Evolutionary conservation across 2,797 vertebrate genomes (phyloP).

Genomic region (Melanotaenia pygmaea): DNA sequence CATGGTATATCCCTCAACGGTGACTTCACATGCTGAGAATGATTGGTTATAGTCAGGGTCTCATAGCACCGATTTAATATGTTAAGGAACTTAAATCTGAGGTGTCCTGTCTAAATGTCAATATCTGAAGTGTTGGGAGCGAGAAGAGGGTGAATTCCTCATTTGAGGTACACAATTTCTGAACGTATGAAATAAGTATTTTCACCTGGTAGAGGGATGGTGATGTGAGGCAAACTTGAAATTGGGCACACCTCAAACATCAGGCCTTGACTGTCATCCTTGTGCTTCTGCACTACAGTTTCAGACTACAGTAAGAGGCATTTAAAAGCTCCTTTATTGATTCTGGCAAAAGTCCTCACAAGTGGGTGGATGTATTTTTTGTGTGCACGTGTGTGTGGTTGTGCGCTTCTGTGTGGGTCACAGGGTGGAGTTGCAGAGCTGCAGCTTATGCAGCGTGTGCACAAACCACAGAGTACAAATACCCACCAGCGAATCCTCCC

Average conservation of each 20-base stretch:
- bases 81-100: not conserved
- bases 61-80: not conserved
- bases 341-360: conserved; percentile 76
- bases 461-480: conserved; percentile 50
- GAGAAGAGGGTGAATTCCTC: not conserved
- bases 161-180: conserved; percentile 11
- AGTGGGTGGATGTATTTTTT: conserved; percentile 68
- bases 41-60: not conserved
- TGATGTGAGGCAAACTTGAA: conserved; percentile 45
- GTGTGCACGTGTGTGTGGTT: conserved; percentile 17
- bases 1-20: not conserved
- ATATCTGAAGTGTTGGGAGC: not conserved
- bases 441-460: conserved; percentile 36
- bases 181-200: conserved; percentile 21
- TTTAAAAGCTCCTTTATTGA: conserved; percentile 83
- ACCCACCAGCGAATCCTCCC: conserved; percentile 56
- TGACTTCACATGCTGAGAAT: not conserved
- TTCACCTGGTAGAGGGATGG: conserved; percentile 10
- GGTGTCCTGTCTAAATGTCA: not conserved
- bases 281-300: conserved; percentile 69
- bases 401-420: conserved; percentile 53
- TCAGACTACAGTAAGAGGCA: conserved; percentile 74
- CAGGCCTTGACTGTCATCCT: conserved; percentile 50
- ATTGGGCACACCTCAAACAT: conserved; percentile 52
- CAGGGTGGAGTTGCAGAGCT: conserved; percentile 59